Percentiles rank a stretch among this genome's conserved stretches.
Evolutionary conservation across 2,888 invertebrate genomes (phyloP).

Genomic region (Cremastobaeus sp.): DNA sequence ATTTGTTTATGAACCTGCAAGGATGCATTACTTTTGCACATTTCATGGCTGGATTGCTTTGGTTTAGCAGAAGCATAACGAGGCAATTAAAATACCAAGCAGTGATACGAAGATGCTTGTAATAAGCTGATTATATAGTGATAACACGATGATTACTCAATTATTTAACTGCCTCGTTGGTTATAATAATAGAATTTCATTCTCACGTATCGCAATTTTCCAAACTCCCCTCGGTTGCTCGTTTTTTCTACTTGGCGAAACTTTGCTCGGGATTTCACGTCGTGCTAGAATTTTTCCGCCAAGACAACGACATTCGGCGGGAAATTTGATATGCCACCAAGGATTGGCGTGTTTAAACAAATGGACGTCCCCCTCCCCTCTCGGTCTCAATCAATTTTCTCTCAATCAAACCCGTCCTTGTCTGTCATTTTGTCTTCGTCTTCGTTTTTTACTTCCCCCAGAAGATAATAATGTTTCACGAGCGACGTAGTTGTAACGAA

Average conservation of each 20-base stretch:
- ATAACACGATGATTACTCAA: constrained; percentile 51
- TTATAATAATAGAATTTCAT: constrained; percentile 45
- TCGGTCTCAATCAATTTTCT: neutral
- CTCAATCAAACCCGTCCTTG: neutral
- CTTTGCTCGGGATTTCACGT: constrained; percentile 7
- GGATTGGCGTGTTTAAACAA: too few species aligned
- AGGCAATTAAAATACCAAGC: constrained; percentile 52
- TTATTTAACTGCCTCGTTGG: constrained; percentile 42
- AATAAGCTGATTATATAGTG: constrained; percentile 54
- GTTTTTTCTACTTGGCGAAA: constrained; percentile 14
- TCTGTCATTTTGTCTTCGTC: constrained; percentile 11
- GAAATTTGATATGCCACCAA: too few species aligned
- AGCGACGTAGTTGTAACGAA: constrained; percentile 59
- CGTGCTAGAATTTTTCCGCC: neutral
- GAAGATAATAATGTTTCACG: constrained; percentile 58
- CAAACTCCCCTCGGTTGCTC: neutral
- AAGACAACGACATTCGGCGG: too few species aligned
- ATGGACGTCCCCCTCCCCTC: too few species aligned
- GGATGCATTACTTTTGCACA: constrained; percentile 18
- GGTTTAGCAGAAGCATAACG: constrained; percentile 41
- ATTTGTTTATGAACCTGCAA: too few species aligned
- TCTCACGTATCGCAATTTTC: constrained; percentile 41
- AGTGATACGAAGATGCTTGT: constrained; percentile 41
- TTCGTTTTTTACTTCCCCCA: constrained; percentile 6
- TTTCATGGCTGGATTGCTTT: constrained; percentile 30